Base-by-base conservation (phyloP, 2,113 vertebrate genomes). In the Raja brachyura region DNA sequence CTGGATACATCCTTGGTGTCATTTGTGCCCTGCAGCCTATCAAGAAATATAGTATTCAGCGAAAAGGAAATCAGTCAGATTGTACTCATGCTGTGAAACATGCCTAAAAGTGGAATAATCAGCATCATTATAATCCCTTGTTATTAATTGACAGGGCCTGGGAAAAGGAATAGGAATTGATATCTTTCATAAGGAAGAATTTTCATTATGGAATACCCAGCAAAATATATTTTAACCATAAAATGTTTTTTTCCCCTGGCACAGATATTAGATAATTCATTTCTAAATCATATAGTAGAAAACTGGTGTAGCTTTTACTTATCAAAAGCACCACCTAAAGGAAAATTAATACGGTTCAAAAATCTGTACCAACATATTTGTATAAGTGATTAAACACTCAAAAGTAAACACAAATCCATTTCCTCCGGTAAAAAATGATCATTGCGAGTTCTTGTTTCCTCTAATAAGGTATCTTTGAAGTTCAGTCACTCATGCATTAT, bases 41-140 rank as follows among this genome's bases (percentile, higher is more conserved):
- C n/a, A 22, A 31, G 59, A 66, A 88, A 59, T 88, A 54, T 61
- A 66, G n/a, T 66, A 90, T 90, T 90, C 86, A 90, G 86, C 86
- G 59, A 59, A 86, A 86, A 59, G 9, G 11, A 86, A 86, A 59
- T 86, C 56, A n/a, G 81, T 14, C 31, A n/a, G n/a, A 90, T 90
- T 68, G 61, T 20, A 68, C 63, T 6, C 31, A 66, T 90, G 86
- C 86, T 68, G 63, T 68, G 86, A 68, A 90, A 66, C 31, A 13
- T 68, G n/a, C 4, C n/a, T 90, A 10, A 33, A 68, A 20, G 63
- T 68, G 86, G 31, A 90, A 66, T 90, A 39, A 68, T 90, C 31
- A 90, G 63, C 86, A 90, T 7, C 63, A 90, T n/a, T 9, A 5
- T 59, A 68, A 68, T 90, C n/a, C 86, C 31, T 4, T 7, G n/a